A percentile compares a stretch with the other conserved stretches of the same genome.
These are phyloP conservation scores for Solea solea DNA, from an alignment of 2,113 vertebrate genomes.

Conservation along the genomic window DNA sequence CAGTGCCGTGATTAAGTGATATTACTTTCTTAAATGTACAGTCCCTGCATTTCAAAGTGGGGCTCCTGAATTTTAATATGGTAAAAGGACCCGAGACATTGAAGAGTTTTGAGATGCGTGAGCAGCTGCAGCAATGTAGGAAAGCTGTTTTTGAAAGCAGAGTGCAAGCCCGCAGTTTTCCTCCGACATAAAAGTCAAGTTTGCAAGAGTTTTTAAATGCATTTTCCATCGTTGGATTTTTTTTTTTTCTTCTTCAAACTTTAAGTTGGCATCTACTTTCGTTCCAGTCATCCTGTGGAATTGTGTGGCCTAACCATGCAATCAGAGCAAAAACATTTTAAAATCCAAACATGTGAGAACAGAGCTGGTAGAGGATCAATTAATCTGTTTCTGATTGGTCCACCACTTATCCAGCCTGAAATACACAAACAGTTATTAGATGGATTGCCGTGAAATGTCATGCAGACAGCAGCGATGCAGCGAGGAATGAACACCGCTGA, in stretches of 20 bases:
- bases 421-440: too few relatives aligned
- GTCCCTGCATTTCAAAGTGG: slow-evolving; percentile 34
- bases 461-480: too few relatives aligned
- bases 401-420: too few relatives aligned
- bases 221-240: slow-evolving; percentile 5
- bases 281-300: background rate
- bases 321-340: background rate
- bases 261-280: background rate
- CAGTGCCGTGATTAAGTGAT: slow-evolving; percentile 35
- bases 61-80: slow-evolving; percentile 26
- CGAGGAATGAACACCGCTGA: background rate
- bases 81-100: slow-evolving; percentile 34
- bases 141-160: slow-evolving; percentile 9
- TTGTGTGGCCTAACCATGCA: background rate
- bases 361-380: background rate
- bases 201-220: slow-evolving; percentile 8
- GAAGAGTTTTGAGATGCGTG: slow-evolving; percentile 8
- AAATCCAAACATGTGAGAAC: background rate
- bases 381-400: too few relatives aligned
- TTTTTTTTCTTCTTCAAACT: background rate
- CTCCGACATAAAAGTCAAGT: slow-evolving; percentile 8
- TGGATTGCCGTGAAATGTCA: too few relatives aligned
- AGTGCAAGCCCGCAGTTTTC: slow-evolving; percentile 33
- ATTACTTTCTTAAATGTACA: slow-evolving; percentile 47
- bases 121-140: slow-evolving; percentile 1